A percentile compares a stretch with the other conserved stretches of the same genome.
phyloP scores from a whole-genome alignment of 2,888 invertebrate genomes.

The Sialis lutaria region DNA sequence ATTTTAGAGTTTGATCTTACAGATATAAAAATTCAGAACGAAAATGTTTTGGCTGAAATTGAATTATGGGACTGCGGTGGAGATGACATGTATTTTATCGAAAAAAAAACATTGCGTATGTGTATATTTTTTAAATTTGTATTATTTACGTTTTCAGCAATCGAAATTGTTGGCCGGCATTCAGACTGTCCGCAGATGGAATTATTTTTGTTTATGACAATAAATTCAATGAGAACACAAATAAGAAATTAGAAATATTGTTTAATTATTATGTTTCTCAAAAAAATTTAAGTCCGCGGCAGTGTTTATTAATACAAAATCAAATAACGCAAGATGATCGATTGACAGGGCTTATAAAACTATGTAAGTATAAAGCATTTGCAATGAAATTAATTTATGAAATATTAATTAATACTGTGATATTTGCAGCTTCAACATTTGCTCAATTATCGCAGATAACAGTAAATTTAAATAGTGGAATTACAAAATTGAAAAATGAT shows the following conservation, averaged over 20 bases:
- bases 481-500: slow-evolving; percentile 23
- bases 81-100: slow-evolving; percentile 44
- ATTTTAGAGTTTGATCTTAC: slow-evolving; percentile 60
- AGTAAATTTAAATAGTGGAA: slow-evolving; percentile 25
- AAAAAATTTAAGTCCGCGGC: slow-evolving; percentile 41
- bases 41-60: slow-evolving; percentile 42
- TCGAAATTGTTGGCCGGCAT: slow-evolving; percentile 60
- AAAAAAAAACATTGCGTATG: background rate
- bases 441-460: slow-evolving; percentile 23
- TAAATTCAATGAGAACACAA: slow-evolving; percentile 29
- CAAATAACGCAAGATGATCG: slow-evolving; percentile 27
- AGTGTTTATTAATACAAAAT: slow-evolving; percentile 44
- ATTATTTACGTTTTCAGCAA: slow-evolving; percentile 30
- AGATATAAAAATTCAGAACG: slow-evolving; percentile 38
- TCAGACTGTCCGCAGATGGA: slow-evolving; percentile 47
- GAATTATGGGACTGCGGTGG: slow-evolving; percentile 72
- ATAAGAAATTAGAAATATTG: slow-evolving; percentile 40
- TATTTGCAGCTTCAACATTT: slow-evolving; percentile 22
- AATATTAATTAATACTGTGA: too few relatives aligned
- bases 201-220: slow-evolving; percentile 49
- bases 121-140: too few relatives aligned
- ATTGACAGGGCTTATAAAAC: too few relatives aligned
- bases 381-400: too few relatives aligned
- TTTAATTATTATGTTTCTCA: slow-evolving; percentile 53
- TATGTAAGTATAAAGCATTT: too few relatives aligned